A percentile compares a stretch with the other conserved stretches of the same genome.
Evolutionary conservation across 2,113 vertebrate species (phyloP).

Genomic region (Cyanocitta stelleri): DNA sequence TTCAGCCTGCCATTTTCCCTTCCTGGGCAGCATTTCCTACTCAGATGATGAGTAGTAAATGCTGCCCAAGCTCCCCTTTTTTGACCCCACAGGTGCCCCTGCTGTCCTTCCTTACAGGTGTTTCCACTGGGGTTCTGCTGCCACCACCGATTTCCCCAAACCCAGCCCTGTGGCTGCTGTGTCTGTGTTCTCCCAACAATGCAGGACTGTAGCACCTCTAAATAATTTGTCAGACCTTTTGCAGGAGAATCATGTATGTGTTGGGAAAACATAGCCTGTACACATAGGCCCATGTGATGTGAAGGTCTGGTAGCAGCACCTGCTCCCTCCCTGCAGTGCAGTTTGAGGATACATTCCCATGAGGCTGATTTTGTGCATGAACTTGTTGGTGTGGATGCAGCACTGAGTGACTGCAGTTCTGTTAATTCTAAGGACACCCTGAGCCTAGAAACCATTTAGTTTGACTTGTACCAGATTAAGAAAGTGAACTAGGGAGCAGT

Average conservation of each 20-base stretch:
- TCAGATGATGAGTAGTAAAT: not conserved
- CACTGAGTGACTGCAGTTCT: not conserved
- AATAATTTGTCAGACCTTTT: not conserved
- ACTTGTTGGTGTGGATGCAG: not conserved
- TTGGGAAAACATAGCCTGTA: not conserved
- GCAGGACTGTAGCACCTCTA: not conserved
- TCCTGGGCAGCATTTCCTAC: not conserved
- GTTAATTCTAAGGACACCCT: not conserved
- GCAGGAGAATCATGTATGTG: not conserved
- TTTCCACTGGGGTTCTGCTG: not conserved
- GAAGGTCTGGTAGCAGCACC: not conserved
- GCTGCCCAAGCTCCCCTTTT: not conserved
- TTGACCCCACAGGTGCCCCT: not conserved
- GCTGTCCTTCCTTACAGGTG: not conserved
- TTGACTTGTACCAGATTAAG: conserved; percentile 1
- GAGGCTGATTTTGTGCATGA: not conserved
- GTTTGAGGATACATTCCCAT: fast-evolving
- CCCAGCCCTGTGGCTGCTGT: fast-evolving
- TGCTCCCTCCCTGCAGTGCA: not conserved
- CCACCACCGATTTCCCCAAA: not conserved
- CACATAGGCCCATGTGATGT: not conserved
- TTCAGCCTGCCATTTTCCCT: not conserved
- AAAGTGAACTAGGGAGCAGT: not conserved
- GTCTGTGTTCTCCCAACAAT: not conserved
- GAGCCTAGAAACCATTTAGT: not conserved